A percentile compares a stretch with the other conserved stretches of the same genome.
These are phyloP conservation scores for Tipula vernalis DNA, from an alignment of 2,888 invertebrate genomes.

Conservation along the genomic window DNA sequence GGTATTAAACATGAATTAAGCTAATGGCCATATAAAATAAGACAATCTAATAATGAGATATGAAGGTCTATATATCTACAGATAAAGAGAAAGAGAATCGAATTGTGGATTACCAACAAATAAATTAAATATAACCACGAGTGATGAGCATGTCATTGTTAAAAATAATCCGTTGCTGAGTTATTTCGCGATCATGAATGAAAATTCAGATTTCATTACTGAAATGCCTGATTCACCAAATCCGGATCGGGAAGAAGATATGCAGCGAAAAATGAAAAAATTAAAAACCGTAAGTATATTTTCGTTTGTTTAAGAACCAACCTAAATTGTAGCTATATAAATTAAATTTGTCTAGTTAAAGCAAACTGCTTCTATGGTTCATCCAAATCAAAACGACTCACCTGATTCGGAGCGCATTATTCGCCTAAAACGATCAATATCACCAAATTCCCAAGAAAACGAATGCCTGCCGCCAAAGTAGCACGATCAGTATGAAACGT, in stretches of 20 bases:
- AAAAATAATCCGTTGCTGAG: constrained; percentile 66
- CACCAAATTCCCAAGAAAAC: constrained; percentile 32
- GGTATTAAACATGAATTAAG: too few species aligned
- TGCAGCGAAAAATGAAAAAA: constrained; percentile 20
- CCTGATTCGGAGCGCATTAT: constrained; percentile 17
- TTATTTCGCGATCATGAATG: constrained; percentile 45
- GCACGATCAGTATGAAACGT: constrained; percentile 45
- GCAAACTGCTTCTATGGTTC: constrained; percentile 61
- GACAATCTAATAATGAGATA: too few species aligned
- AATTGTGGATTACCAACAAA: constrained; percentile 15
- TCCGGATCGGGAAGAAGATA: constrained; percentile 42
- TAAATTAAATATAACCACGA: constrained; percentile 17
- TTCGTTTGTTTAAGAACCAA: too few species aligned
- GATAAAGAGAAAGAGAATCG: too few species aligned
- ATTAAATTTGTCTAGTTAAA: constrained; percentile 31
- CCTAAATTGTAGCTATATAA: neutral
- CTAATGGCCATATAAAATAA: too few species aligned
- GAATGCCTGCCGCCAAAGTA: constrained; percentile 55
- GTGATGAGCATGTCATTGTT: constrained; percentile 54
- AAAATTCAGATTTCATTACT: constrained; percentile 38
- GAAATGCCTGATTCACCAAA: constrained; percentile 51
- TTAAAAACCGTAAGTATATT: constrained; percentile 28
- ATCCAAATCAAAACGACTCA: constrained; percentile 37
- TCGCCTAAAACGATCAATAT: constrained; percentile 21
- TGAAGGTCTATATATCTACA: too few species aligned